Evolutionary conservation across 2,113 vertebrate species (phyloP), one percentile per base, ranked within the genome.

Genomic region (Condylura cristata): DNA sequence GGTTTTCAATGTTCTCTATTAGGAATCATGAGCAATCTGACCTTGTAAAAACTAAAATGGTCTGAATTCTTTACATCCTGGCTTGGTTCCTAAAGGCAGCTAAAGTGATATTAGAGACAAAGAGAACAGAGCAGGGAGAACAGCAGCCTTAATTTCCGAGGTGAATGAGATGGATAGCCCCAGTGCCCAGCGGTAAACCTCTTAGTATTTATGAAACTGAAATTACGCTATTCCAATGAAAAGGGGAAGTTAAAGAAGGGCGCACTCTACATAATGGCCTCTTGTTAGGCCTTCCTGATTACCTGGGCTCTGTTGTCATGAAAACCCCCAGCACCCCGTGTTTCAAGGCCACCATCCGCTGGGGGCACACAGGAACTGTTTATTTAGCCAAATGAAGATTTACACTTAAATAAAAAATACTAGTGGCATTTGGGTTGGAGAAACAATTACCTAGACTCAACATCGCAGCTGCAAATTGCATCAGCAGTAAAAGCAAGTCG

Each of bases 151-250:
- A 97, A 97, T 93, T 98, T 97, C 95, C 48, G 58, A 98, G 98
- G 97, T 97, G 97, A 98, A 98, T 79, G 97, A 98, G 94, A 93
- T 96, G 89, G 86, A 97, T 97, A 93, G 97, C 97, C 96, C 96
- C 79, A 2, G 97, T 93, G 97, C 97, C 89, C 98, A 98, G 97
- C 90, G 3, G 97, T 97, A 95, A 97, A 97, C 96, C 97, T 98
- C 97, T 98, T 96, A 97, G 97, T 97, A 97, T 98, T 98, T 98
- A 98, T 97, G 97, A 97, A 97, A 98, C 44, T 97, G 96, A 98
- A 98, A 98, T 98, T 95, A 97, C 95, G 65, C 87, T 87, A 84
- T 96, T 96, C 82, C 96, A 97, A 98, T 97, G 97, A 97, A 95
- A 95, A 97, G 89, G 90, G 61, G 82, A 96, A 94, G 97, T 96